Base-by-base conservation (phyloP, 1,140 invertebrate genomes). In the Heliothis subflexa region DNA sequence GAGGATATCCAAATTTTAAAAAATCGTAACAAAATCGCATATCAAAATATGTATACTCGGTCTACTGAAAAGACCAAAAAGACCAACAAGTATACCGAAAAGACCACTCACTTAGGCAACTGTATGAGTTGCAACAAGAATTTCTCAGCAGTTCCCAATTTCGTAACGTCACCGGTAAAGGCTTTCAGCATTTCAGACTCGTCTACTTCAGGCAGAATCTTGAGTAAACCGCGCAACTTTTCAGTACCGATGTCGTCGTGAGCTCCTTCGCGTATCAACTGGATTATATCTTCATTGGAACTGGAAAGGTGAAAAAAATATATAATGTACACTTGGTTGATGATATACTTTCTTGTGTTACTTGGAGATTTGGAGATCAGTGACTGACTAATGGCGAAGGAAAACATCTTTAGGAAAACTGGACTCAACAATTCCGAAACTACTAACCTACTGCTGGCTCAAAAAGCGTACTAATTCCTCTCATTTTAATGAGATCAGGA, bases 201-300 rank as follows among this genome's bases (percentile, higher is more conserved):
- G 88, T 99, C 98, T 54, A 98, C 95, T 92, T 98, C 97, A 0
- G 99, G 99, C 62, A 99, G 92, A 55, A 99, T 97, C 94, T 99
- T 99, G 9, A 99, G 94, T 3, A 99, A 95, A 12, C 98, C 98
- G 3, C 98, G 96, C 3, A 99, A 94, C 87, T 98, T 97, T 94
- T 99, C 99, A 0, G 98, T 96, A 1, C 99, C 99, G 71, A 99
- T 98, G 81, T 98, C 97, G 79, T 98, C 97, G 88, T 98, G 97
- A 13, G 96, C 96, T 0, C 98, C 98, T 73, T 98, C 96, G 70
- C 95, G 95, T 50, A 99, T 97, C 79, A 99, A 94, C 73, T 97
- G 96, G 79, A 99, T 97, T 61, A 99, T 99, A 82, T 99, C 97
- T 83, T 98, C 97, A 88, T 99, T 98, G 61, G 97, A 97, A 91